These are phyloP conservation scores for Euleptes europaea DNA, from an alignment of 2,113 vertebrate species.

Conservation along the genomic window DNA sequence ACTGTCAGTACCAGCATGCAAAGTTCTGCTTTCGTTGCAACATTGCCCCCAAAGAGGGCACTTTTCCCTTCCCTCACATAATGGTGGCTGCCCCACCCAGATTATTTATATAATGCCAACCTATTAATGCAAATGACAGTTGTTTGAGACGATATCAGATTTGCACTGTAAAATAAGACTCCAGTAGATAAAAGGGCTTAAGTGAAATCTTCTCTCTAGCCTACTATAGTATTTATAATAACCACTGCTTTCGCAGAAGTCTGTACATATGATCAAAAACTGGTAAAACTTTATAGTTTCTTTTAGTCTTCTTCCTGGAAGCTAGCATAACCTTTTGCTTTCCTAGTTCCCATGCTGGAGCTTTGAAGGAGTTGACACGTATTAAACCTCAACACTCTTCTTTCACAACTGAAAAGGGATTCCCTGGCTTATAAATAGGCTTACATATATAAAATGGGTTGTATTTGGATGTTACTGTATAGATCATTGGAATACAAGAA, in stretches of 20 bases:
- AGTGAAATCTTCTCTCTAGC: not conserved
- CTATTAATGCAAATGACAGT: not conserved
- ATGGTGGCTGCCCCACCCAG: not conserved
- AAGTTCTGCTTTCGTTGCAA: not conserved
- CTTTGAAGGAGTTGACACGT: not conserved
- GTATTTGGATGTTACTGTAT: fast-evolving
- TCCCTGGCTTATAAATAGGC: not conserved
- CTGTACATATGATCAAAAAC: not conserved
- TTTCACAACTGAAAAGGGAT: not conserved
- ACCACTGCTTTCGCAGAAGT: not conserved
- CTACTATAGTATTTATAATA: slow-evolving; percentile 37
- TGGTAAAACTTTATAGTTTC: not conserved
- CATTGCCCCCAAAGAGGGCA: not conserved
- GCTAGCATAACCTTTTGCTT: not conserved
- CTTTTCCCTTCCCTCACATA: not conserved
- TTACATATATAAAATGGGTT: not conserved
- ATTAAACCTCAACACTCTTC: not conserved
- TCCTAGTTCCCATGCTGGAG: not conserved
- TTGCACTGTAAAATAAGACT: not conserved
- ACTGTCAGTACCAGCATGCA: not conserved
- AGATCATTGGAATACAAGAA: not conserved
- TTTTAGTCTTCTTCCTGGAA: not conserved
- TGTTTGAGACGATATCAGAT: not conserved
- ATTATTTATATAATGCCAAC: not conserved
- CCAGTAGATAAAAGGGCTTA: not conserved